A percentile compares a stretch with the other conserved stretches of the same genome.
Evolutionary conservation across 2,113 vertebrate species (phyloP).

Genomic region (Grantiella picta): DNA sequence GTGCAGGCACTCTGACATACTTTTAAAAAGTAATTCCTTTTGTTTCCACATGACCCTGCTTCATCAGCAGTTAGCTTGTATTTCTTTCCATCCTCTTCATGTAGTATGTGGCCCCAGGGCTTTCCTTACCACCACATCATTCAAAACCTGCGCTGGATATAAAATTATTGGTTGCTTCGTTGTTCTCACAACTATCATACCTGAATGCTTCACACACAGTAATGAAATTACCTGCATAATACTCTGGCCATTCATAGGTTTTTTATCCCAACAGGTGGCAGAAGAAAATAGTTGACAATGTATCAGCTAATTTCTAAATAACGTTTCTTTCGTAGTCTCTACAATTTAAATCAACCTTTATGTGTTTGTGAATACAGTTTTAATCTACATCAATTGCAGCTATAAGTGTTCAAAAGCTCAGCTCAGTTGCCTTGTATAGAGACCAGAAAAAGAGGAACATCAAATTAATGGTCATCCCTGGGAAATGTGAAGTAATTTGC

Average conservation of each 20-base stretch:
- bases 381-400: not conserved
- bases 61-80: not conserved
- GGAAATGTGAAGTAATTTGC: slow-evolving; percentile 46
- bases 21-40: not conserved
- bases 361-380: not conserved
- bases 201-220: not conserved
- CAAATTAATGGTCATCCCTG: slow-evolving; percentile 37
- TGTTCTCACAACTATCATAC: not conserved
- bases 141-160: slow-evolving; percentile 3
- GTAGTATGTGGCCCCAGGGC: not conserved
- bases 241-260: not conserved
- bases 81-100: not conserved
- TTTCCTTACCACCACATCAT: not conserved
- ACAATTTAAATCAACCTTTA: not conserved
- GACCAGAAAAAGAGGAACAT: not conserved
- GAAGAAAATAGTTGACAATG: not conserved
- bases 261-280: not conserved
- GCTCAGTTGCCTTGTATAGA: not conserved
- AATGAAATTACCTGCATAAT: not conserved
- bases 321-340: not conserved
- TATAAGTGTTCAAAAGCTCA: not conserved
- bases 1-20: not conserved
- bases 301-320: not conserved
- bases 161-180: not conserved
- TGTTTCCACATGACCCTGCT: not conserved